Conservation (phyloP, 35 echinoderm and acorn worm genomes). For the Amphiura filiformis region DNA sequence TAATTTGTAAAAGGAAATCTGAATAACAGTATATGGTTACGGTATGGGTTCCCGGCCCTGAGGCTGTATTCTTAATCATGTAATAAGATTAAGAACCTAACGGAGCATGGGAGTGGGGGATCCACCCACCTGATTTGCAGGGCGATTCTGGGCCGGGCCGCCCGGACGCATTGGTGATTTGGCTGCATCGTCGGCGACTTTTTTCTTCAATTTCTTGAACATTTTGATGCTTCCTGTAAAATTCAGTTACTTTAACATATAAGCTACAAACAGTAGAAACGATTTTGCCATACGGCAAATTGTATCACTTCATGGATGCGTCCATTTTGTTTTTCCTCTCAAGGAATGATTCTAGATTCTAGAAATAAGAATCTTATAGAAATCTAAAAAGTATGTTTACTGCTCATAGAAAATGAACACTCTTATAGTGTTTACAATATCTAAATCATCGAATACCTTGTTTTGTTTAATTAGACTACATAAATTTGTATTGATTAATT, state of each 20-base stretch:
- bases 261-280: neutral
- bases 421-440: neutral
- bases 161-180: slow-evolving; percentile 72
- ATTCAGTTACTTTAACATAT: neutral
- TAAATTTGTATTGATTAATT: neutral
- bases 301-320: neutral
- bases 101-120: no score
- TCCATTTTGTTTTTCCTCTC: neutral
- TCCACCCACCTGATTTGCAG: slow-evolving; percentile 29
- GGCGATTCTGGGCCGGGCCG: slow-evolving; percentile 39
- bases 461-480: neutral
- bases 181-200: slow-evolving; percentile 67
- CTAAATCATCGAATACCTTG: neutral
- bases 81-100: neutral
- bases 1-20: no score
- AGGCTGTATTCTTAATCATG: neutral
- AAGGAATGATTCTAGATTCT: neutral
- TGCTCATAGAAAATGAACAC: neutral
- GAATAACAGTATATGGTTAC: neutral
- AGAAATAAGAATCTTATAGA: neutral
- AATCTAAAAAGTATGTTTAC: neutral
- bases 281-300: neutral
- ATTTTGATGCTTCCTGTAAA: slow-evolving; percentile 12
- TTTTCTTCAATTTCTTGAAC: slow-evolving; percentile 82
- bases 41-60: neutral